Base-by-base conservation (phyloP, 2,113 vertebrate genomes). In the Xiphophorus hellerii region DNA sequence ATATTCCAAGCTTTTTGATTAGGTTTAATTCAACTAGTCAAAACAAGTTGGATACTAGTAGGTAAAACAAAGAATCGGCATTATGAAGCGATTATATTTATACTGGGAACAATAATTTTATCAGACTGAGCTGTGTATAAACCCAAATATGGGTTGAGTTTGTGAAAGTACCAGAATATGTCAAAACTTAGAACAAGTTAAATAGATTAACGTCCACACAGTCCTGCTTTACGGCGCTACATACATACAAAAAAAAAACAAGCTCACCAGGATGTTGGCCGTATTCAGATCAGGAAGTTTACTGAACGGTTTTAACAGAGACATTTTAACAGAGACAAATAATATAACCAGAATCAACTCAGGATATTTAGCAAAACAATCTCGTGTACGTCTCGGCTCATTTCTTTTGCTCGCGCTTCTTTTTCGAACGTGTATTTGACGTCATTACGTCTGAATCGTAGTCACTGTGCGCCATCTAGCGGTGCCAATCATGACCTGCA, bases 191-290 rank as follows among this genome's bases (percentile, higher is more conserved):
- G 39, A 42, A 15, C 3, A 42, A 4, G 44, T 17, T 48, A 15
- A 15, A 15, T 48, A 48, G 44, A 48, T 48, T 48, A 48, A 48
- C 44, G 44, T 48, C 42, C 42, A 17, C 42, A 44, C 15, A 44
- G 42, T 44, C 44, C 44, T 17, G 44, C 14, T 15, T 48, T 5
- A 48, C 44, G 14, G 14, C 14, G 5, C 44, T 1, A 4, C 35
- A 11, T 37, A 11, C 35, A 37, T 42, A 14, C 13, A 9, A 62
- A 6, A 29, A 28, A 9, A 62, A 9, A 29, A 31, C 12, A 39
- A 42, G 93, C 95, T 94, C 76, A 95, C 95, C 86, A 95, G 58
- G 12, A 95, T 78, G 42, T 66, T 95, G 0, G 94, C 94, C 2
- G 90, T 78, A 62, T 94, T 94, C 54, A 93, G 72, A 14, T 69